These are phyloP conservation scores for Xerus rutilus DNA, from an alignment of 2,797 vertebrate species.

Conservation along the genomic window DNA sequence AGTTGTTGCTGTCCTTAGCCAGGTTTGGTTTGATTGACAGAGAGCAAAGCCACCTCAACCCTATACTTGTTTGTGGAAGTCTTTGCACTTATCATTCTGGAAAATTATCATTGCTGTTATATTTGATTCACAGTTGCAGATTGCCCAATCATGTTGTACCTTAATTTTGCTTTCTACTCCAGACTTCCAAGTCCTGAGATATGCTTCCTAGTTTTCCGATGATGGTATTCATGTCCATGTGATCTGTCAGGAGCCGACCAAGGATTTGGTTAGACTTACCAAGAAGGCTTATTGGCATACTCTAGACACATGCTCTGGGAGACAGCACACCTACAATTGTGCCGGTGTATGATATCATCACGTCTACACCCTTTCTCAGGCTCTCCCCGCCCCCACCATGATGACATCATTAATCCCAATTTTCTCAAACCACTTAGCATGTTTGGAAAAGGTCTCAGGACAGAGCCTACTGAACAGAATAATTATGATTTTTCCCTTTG, in stretches of 20 bases:
- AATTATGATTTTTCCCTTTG: neutral
- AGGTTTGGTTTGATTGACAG: neutral
- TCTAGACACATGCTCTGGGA: neutral
- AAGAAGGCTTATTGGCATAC: constrained; percentile 4
- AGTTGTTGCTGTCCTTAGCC: neutral
- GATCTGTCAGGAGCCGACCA: neutral
- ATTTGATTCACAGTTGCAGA: neutral
- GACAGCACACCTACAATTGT: neutral
- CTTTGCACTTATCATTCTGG: neutral
- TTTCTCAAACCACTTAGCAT: constrained; percentile 11
- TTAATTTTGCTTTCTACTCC: neutral
- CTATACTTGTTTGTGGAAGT: neutral
- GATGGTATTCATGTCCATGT: neutral
- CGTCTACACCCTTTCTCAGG: neutral
- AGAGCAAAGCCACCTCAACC: neutral
- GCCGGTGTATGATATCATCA: neutral
- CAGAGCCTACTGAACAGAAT: neutral
- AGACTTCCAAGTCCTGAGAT: neutral
- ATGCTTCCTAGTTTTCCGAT: neutral
- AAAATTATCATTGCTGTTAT: neutral
- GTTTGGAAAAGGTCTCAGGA: neutral
- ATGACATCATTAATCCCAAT: neutral
- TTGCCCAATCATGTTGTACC: neutral
- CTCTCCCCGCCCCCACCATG: neutral
- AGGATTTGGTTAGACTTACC: constrained; percentile 9